These are phyloP conservation scores for Electrona antarctica DNA, from an alignment of 2,113 vertebrate genomes.

Conservation along the genomic window DNA sequence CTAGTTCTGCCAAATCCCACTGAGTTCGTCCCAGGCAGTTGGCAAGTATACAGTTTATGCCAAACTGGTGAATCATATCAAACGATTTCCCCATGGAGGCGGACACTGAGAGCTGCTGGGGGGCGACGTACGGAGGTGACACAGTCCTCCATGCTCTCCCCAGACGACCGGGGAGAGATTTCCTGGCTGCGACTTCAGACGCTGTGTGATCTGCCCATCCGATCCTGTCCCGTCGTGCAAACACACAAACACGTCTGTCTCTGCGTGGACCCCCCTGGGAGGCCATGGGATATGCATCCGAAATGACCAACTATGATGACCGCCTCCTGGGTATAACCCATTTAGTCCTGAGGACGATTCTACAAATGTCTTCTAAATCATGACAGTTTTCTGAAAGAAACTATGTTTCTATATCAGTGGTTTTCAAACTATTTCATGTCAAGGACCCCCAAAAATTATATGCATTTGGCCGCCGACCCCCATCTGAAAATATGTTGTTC, in stretches of 20 bases:
- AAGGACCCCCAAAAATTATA: too few relatives aligned
- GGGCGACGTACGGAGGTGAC: slow-evolving; percentile 26
- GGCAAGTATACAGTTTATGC: slow-evolving; percentile 27
- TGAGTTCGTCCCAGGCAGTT: slow-evolving; percentile 1
- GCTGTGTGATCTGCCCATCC: slow-evolving; percentile 53
- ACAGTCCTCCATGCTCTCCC: slow-evolving; percentile 2
- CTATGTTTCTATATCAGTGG: too few relatives aligned
- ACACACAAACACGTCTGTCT: slow-evolving; percentile 46
- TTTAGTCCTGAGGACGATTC: too few relatives aligned
- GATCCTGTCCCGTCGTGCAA: slow-evolving; percentile 1
- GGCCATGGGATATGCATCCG: slow-evolving; percentile 21
- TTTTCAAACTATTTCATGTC: too few relatives aligned
- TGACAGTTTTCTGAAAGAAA: too few relatives aligned
- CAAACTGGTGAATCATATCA: slow-evolving; percentile 37
- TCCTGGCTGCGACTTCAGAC: slow-evolving; percentile 50
- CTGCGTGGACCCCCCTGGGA: slow-evolving; percentile 29
- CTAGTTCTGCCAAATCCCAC: slow-evolving; percentile 14
- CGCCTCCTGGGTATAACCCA: too few relatives aligned
- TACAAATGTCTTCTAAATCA: too few relatives aligned
- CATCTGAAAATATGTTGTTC: too few relatives aligned
- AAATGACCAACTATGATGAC: slow-evolving; percentile 24
- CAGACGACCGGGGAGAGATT: slow-evolving; percentile 29
- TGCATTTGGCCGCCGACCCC: too few relatives aligned
- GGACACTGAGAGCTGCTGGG: slow-evolving; percentile 38
- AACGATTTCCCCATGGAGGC: slow-evolving; percentile 25